phyloP scores from a whole-genome alignment of 2,113 vertebrate species.

The Hylia prasina region DNA sequence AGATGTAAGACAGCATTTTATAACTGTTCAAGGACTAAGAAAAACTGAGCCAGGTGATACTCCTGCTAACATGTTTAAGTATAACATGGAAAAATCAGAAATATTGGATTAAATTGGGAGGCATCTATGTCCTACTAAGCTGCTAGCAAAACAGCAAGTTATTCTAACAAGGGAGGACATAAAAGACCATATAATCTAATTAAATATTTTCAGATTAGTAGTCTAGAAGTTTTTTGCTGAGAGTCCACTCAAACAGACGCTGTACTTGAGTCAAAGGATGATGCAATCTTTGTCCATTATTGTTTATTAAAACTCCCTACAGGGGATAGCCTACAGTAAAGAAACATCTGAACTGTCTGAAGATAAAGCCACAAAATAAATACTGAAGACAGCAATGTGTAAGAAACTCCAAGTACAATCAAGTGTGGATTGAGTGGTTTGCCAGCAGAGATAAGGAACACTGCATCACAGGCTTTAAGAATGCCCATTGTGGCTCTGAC shows the following conservation, averaged over 20 bases:
- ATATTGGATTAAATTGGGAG: not conserved
- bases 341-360: not conserved
- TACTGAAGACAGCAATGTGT: not conserved
- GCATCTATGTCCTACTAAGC: not conserved
- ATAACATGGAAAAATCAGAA: not conserved
- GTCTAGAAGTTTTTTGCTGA: not conserved
- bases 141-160: not conserved
- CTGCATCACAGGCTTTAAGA: not conserved
- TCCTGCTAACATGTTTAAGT: not conserved
- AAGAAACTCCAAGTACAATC: not conserved
- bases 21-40: not conserved
- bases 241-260: not conserved
- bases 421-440: not conserved
- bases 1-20: not conserved
- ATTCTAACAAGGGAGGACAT: not conserved
- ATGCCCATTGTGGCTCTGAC: not conserved
- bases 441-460: fast-evolving
- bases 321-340: not conserved
- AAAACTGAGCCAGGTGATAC: not conserved
- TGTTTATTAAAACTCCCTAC: not conserved
- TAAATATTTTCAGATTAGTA: not conserved
- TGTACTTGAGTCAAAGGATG: not conserved
- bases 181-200: not conserved
- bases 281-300: not conserved
- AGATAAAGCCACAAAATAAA: not conserved